phyloP scores from a whole-genome alignment of 2,113 vertebrate species.

The Mustelus asterias region DNA sequence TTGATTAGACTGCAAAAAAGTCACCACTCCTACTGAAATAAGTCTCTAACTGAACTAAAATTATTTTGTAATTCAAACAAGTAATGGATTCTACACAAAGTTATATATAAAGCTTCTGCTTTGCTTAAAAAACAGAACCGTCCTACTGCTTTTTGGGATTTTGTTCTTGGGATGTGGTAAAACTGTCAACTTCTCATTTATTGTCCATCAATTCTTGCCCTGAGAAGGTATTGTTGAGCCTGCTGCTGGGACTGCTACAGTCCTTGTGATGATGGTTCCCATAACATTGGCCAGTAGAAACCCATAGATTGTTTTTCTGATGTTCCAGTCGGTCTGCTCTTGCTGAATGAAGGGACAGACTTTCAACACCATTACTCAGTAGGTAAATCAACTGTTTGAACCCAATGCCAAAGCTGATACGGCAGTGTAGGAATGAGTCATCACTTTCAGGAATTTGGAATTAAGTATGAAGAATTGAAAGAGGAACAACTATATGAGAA shows the following conservation, averaged over 20 bases:
- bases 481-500: background rate
- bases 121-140: background rate
- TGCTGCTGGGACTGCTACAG: background rate
- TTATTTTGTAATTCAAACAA: background rate
- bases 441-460: background rate
- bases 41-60: background rate
- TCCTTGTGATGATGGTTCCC: background rate
- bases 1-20: background rate
- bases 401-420: background rate
- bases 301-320: background rate
- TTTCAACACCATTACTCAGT: background rate
- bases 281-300: background rate
- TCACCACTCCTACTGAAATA: background rate
- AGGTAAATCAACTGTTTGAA: background rate
- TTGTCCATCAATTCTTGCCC: background rate
- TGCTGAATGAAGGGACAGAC: background rate
- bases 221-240: background rate
- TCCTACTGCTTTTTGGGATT: background rate
- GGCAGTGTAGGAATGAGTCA: background rate
- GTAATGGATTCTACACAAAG: background rate
- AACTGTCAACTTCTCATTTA: background rate
- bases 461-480: background rate
- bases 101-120: background rate
- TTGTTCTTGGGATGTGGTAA: background rate
- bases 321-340: background rate